phyloP scores from a whole-genome alignment of 53 echinoderm and acorn worm species.

The Paracentrotus lividus region DNA sequence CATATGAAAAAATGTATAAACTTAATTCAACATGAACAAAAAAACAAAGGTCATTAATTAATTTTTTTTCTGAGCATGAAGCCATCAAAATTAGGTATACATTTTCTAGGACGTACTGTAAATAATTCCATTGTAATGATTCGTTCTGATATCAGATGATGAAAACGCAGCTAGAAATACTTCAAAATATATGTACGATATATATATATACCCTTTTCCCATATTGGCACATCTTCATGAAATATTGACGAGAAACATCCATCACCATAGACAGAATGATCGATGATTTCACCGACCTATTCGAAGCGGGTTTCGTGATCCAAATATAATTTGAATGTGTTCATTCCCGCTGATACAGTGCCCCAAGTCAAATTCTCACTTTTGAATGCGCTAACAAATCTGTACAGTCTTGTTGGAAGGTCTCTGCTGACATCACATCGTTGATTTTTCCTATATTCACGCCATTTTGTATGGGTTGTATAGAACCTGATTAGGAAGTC shows the following conservation, averaged over 20 bases:
- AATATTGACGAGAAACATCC: slow-evolving; percentile 20
- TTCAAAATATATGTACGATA: neutral
- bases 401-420: neutral
- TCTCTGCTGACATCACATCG: slow-evolving; percentile 3
- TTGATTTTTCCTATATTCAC: neutral
- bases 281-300: neutral
- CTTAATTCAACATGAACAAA: no score
- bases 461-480: neutral
- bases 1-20: no score
- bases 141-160: neutral
- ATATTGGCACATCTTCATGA: slow-evolving; percentile 21
- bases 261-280: slow-evolving; percentile 11
- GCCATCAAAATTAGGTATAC: no score
- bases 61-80: no score
- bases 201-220: neutral
- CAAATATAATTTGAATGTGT: neutral
- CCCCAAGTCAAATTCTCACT: slow-evolving; percentile 21
- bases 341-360: neutral
- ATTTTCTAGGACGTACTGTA: no score
- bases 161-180: neutral
- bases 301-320: slow-evolving; percentile 23
- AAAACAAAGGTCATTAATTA: no score
- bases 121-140: neutral
- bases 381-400: neutral
- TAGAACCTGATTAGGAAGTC: neutral